Base-by-base conservation (phyloP, 2,888 invertebrate species). In the Platycnemis pennipes region DNA sequence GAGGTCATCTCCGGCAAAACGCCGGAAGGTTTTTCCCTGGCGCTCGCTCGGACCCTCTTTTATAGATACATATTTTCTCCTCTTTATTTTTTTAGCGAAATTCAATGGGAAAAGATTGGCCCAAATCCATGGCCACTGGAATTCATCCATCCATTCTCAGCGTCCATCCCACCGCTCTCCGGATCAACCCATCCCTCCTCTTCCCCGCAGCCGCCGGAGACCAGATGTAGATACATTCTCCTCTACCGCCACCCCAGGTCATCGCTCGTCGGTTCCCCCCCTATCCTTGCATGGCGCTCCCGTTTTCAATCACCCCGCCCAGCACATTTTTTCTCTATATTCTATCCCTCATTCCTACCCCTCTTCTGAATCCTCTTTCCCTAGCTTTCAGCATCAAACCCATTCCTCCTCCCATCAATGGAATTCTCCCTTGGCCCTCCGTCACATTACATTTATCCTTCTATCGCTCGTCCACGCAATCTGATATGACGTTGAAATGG, bases 61-160 rank as follows among this genome's bases (percentile, higher is more conserved):
- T 53, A 26, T 22, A 53, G 8, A 89, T 37, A 89, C 22, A 89
- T 0, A 53, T 53, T 69, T 63, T 42, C n/a, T 19, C 45, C 42
- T 44, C 45, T 63, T 42, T 44, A 16, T 91, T 63, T 91, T 77
- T 91, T 91, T 42, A 63, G 63, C 37, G 56, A 63, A 91, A 91
- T 91, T 91, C 63, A 63, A 91, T 91, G 91, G 89, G 8, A 91
- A 91, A 91, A 91, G 91, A 91, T 91, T 91, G 91, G 63, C 91
- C 89, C 89, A 89, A 89, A 89, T 89, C 89, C 89, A 89, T 56
- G 89, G 42, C 56, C 89, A 42, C 89, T 26, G 42, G 89, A 56
- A 89, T 89, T 56, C 89, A 89, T 89, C 89, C 89, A 89, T 56
- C 89, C 89, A 53, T 89, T 56, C 56, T 53, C 22, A 89, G 56